Evolutionary conservation across 2,888 invertebrate species (phyloP), one percentile per base, ranked within the genome.

Genomic region (Plebejus argus): DNA sequence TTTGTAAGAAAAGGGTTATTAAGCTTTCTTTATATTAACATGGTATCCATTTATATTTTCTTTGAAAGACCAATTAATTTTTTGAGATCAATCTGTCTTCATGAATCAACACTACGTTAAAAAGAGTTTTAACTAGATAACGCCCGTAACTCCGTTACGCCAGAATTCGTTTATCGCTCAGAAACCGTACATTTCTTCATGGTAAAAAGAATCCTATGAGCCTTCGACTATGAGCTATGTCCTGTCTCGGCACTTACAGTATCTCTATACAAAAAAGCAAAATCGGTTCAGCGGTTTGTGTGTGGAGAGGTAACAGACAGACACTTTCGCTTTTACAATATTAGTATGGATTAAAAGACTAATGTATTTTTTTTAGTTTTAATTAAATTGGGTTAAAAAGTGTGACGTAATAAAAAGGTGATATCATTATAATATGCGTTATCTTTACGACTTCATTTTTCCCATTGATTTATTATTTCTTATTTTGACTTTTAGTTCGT

Each of bases 1-100:
- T 33, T 77, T 71, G 56, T 71, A 71, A 77, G 56, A 66, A 70
- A 61, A 66, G 56, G 77, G 56, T 71, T 53, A 74, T 28, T 74
- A 28, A 74, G 66, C 28, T 66, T 66, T 28, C 28, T 66, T 74
- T 72, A 20, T 39, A 74, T 53, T 35, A 18, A 53, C 53, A 39
- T 35, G 33, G n/a, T 7, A 39, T 45, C 35, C 1, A 53, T 53
- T 53, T 53, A 49, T 53, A 18, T 53, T 53, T 53, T 23, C 8
- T 18, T 61, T 23, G 5, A n/a, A n/a, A 61, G 61, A 61, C 66
- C 28, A n/a, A 66, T 23, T 4, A 28, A 6, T 70, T 70, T 18
- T 70, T 33, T 18, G 33, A 15, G 49, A 53, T 10, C 49, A 8
- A 6, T 3, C 49, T 53, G 10, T 53, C 49, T 53, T 4, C 8